Conservation (phyloP, 2,113 vertebrate species). For the Spheniscus mendiculus region DNA sequence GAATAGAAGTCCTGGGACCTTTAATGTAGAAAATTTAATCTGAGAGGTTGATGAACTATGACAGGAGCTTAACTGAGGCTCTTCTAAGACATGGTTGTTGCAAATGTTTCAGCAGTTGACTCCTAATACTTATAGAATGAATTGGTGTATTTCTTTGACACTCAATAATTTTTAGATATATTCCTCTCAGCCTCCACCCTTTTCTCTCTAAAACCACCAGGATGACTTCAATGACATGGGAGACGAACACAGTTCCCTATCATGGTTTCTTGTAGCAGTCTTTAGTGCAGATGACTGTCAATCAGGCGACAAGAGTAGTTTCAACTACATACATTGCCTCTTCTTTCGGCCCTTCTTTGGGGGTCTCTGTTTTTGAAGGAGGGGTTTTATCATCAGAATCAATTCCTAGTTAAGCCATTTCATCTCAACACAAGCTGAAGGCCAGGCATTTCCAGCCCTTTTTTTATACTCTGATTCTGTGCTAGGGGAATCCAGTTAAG, state of each 20-base stretch:
- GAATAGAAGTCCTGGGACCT: background rate
- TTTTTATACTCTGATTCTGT: background rate
- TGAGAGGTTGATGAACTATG: background rate
- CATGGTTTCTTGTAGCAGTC: background rate
- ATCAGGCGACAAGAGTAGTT: background rate
- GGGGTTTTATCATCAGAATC: background rate
- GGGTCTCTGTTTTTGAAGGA: background rate
- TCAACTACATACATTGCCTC: background rate
- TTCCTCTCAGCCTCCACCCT: background rate
- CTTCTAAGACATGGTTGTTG: background rate
- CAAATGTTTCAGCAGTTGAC: background rate
- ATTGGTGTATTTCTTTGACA: background rate
- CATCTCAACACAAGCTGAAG: background rate
- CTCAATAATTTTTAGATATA: background rate
- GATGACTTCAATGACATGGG: background rate
- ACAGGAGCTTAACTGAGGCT: background rate
- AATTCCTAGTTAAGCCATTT: background rate
- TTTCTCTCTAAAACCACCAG: background rate
- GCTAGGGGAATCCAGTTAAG: background rate
- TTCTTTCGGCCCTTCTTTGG: background rate
- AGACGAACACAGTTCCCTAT: background rate
- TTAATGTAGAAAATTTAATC: background rate
- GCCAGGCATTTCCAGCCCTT: background rate
- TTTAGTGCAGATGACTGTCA: background rate
- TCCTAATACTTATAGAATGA: background rate